Evolutionary conservation across 2,797 vertebrate genomes (phyloP).

Genomic region (Chaunax sp.): DNA sequence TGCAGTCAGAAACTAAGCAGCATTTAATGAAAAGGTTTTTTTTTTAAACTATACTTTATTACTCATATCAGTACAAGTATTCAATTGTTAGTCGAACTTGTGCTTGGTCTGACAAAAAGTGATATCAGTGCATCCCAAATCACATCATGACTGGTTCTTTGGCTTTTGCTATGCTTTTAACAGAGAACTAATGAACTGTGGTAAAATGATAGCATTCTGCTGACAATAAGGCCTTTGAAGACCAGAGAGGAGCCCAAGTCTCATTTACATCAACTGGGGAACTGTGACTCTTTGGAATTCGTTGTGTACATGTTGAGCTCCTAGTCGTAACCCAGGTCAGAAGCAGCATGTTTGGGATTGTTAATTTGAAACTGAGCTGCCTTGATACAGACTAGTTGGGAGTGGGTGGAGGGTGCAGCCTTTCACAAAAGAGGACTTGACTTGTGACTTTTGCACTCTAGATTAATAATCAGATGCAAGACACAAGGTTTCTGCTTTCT

Average conservation of each 20-base stretch:
- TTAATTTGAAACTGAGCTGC: constrained; percentile 53
- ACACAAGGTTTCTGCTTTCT: constrained; percentile 35
- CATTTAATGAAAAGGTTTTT: no score
- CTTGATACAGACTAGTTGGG: constrained; percentile 28
- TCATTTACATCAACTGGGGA: constrained; percentile 77
- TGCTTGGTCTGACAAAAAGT: no score
- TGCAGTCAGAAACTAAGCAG: no score
- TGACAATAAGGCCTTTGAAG: constrained; percentile 80
- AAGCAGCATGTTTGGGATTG: constrained; percentile 48
- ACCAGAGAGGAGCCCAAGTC: constrained; percentile 56
- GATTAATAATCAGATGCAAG: constrained; percentile 36
- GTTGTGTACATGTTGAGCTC: constrained; percentile 50
- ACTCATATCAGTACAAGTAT: no score
- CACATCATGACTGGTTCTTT: background rate
- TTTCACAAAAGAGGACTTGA: constrained; percentile 67
- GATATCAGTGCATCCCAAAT: background rate
- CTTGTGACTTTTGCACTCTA: constrained; percentile 57
- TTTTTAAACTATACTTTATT: no score
- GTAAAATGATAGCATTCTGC: constrained; percentile 65
- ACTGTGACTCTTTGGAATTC: constrained; percentile 80
- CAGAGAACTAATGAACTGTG: constrained; percentile 23
- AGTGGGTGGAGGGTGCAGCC: constrained; percentile 56
- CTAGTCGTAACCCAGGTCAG: constrained; percentile 35
- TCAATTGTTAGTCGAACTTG: no score
- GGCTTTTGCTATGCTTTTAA: background rate